Evolutionary conservation across 2,888 invertebrate species (phyloP), one percentile per base, ranked within the genome.

Genomic region (Rugalucina vietnamica): DNA sequence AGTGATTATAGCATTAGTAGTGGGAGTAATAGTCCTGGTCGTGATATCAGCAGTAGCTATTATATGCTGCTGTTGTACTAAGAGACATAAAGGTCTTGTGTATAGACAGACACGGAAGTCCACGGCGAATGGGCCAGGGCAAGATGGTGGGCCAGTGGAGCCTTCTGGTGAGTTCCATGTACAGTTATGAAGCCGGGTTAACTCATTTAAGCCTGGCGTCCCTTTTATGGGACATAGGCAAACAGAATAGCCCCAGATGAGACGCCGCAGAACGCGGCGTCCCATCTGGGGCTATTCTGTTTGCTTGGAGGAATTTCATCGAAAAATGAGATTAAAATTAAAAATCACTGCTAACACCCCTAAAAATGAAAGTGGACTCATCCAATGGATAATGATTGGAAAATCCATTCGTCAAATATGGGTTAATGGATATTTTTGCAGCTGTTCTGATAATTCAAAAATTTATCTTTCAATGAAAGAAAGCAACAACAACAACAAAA

Each of bases 11-110:
- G 91, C 87, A 8, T 86, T 92, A 32, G 91, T 92, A 36, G 84
- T 90, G 18, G 90, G 90, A 34, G 92, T 91, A 14, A 90, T 91
- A 34, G 86, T 87, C 10, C 71, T 91, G 24, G 90, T 91, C 14
- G 83, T 90, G 37, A 57, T 90, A 10, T 76, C 90, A n/a, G 90
- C 91, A 18, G 81, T 90, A 14, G 54, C 89, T 54, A 87, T 92
- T 29, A 87, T 91, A 24, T 92, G 88, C 81, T 91, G 91, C 76
- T 91, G 91, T 80, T 91, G 91, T 60, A 91, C 90, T 57, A 82
- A 83, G 34, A 76, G 81, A 70, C 78, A 82, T 27, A 80, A 80
- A 29, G 82, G 81, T 27, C 24, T 82, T 12, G 76, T 74, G 29
- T 75, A 76, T 32, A 82, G 82, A 81, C 80, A 69, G 24, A 60